Evolutionary conservation across 1,140 invertebrate genomes (phyloP).

Genomic region (Ephestia elutella): DNA sequence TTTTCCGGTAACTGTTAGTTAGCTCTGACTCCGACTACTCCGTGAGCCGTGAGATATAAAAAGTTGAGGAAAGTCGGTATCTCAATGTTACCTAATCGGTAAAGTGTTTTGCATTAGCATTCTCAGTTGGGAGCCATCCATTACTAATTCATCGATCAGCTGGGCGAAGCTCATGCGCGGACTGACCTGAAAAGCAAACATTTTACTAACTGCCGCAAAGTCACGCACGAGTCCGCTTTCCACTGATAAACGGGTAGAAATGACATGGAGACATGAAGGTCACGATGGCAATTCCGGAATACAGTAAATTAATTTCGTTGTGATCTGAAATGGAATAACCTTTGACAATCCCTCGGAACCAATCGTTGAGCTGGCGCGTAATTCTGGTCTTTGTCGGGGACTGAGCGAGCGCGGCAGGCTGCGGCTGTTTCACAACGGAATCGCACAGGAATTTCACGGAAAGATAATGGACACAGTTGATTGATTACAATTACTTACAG

Average conservation of each 20-base stretch:
- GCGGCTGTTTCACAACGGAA: slow-evolving; percentile 1
- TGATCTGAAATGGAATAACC: neutral
- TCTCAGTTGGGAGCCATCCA: neutral
- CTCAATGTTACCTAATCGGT: too few relatives aligned
- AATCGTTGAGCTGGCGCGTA: slow-evolving; percentile 15
- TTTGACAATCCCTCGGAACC: slow-evolving; percentile 16
- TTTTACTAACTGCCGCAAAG: neutral
- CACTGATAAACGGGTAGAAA: neutral
- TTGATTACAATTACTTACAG: neutral
- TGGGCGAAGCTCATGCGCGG: neutral
- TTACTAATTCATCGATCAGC: neutral
- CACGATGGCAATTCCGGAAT: neutral
- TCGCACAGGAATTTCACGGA: slow-evolving; percentile 19
- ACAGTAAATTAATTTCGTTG: slow-evolving; percentile 3
- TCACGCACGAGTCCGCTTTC: neutral
- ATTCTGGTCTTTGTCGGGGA: slow-evolving; percentile 19
- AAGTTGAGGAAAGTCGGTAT: too few relatives aligned
- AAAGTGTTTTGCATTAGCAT: neutral
- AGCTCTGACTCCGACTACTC: too few relatives aligned
- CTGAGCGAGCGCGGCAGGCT: slow-evolving; percentile 9
- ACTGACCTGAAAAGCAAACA: slow-evolving; percentile 5
- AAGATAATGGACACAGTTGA: neutral
- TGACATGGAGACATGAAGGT: neutral
- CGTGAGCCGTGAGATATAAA: too few relatives aligned
- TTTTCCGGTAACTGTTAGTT: too few relatives aligned